Evolutionary conservation across 2,888 invertebrate species (phyloP), one percentile per base, ranked within the genome.

Genomic region (Heteromurus nitidus): DNA sequence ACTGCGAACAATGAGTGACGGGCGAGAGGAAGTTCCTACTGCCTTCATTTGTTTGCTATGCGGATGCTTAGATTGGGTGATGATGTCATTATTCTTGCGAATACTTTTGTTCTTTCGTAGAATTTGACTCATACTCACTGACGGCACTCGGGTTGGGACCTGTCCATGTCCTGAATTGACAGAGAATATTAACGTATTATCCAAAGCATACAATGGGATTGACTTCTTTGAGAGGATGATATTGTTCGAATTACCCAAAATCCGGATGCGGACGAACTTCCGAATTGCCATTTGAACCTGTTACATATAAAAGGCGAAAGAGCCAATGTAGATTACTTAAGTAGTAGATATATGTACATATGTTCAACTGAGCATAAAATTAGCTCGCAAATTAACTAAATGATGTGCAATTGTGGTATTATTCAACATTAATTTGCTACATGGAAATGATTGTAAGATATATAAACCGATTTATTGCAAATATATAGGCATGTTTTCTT

Each of bases 281-380:
- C 81, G 82, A 3, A 86, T 16, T 11, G 84, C 84, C 18, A 83
- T 53, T 76, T 86, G 86, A 31, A 86, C 86, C 86, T 86, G 55
- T 9, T 50, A 70, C 22, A 24, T 5, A 31, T n/a, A n/a, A n/a
- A n/a, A n/a, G n/a, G n/a, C n/a, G n/a, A n/a, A n/a, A n/a, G n/a
- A n/a, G n/a, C n/a, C n/a, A n/a, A n/a, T n/a, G n/a, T n/a, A n/a
- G n/a, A n/a, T n/a, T n/a, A n/a, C n/a, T n/a, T n/a, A n/a, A n/a
- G n/a, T n/a, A 9, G 13, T 36, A 44, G 44, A 44, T 2, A n/a
- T 2, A 44, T 44, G 44, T 44, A 9, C n/a, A n/a, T 2, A 9
- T 44, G 44, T n/a, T 44, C 44, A 44, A 9, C 13, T 44, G 44
- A 44, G 44, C 9, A 44, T n/a, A n/a, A n/a, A n/a, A n/a, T n/a